Percentiles rank a stretch among this genome's conserved stretches.
These are phyloP conservation scores for Adelphocoris suturalis DNA, from an alignment of 2,888 invertebrate genomes.

Conservation along the genomic window DNA sequence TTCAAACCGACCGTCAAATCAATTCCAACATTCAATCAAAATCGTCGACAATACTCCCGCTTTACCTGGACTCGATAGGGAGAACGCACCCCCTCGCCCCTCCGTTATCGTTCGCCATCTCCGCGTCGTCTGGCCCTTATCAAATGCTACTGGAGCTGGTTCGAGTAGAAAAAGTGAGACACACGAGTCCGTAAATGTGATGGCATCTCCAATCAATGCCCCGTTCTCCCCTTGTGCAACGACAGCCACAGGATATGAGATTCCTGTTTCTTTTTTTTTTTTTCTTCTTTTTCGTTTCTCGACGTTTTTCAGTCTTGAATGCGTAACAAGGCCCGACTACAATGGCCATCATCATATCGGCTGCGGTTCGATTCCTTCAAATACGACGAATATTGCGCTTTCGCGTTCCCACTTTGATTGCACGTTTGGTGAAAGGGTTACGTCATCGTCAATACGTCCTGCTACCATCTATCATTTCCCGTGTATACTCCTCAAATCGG, in stretches of 20 bases:
- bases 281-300: neutral
- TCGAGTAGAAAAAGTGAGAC: neutral
- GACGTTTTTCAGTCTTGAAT: neutral
- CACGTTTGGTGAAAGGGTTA: neutral
- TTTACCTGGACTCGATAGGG: neutral
- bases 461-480: neutral
- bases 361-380: slow-evolving; percentile 6
- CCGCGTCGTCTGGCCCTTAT: neutral
- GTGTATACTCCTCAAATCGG: neutral
- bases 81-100: neutral
- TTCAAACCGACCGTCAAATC: neutral
- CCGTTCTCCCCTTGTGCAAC: neutral
- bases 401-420: neutral
- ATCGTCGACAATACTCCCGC: slow-evolving; percentile 15
- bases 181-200: neutral
- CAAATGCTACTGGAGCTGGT: neutral
- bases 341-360: slow-evolving; percentile 2
- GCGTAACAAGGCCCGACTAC: slow-evolving; percentile 27
- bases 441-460: neutral
- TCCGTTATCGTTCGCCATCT: neutral
- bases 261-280: no score
- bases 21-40: slow-evolving; percentile 12
- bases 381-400: slow-evolving; percentile 5
- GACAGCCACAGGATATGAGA: slow-evolving; percentile 9
- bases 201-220: slow-evolving; percentile 5